Evolutionary conservation across 2,888 invertebrate species (phyloP).

Genomic region (Troilus luridus): DNA sequence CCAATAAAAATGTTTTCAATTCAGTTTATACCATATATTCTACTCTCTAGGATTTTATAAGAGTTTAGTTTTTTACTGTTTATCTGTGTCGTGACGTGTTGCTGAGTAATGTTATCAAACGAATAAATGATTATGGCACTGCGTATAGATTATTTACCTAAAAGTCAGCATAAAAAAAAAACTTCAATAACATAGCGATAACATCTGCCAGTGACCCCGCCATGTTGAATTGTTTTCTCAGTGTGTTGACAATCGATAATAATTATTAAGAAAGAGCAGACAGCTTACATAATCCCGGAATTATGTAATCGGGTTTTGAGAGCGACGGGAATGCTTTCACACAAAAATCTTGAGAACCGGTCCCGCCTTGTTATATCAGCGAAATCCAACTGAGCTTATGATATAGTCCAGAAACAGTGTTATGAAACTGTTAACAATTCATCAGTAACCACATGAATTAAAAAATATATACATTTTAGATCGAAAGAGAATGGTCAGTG

Average conservation of each 20-base stretch:
- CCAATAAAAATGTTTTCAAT: too few relatives aligned
- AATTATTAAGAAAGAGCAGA: slow-evolving; percentile 3
- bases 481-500: too few relatives aligned
- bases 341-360: background rate
- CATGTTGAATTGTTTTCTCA: background rate
- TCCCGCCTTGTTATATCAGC: background rate
- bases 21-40: too few relatives aligned
- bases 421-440: background rate
- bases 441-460: background rate
- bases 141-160: background rate
- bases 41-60: too few relatives aligned
- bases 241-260: background rate
- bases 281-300: background rate
- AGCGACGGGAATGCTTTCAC: background rate
- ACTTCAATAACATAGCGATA: background rate
- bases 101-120: background rate
- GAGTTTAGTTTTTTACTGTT: too few relatives aligned
- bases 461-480: too few relatives aligned
- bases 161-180: background rate
- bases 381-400: background rate
- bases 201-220: background rate
- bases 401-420: background rate
- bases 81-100: too few relatives aligned
- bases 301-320: slow-evolving; percentile 13
- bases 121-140: too few relatives aligned